Evolutionary conservation across 2,113 vertebrate genomes (phyloP).

Genomic region (Hypomesus transpacificus): DNA sequence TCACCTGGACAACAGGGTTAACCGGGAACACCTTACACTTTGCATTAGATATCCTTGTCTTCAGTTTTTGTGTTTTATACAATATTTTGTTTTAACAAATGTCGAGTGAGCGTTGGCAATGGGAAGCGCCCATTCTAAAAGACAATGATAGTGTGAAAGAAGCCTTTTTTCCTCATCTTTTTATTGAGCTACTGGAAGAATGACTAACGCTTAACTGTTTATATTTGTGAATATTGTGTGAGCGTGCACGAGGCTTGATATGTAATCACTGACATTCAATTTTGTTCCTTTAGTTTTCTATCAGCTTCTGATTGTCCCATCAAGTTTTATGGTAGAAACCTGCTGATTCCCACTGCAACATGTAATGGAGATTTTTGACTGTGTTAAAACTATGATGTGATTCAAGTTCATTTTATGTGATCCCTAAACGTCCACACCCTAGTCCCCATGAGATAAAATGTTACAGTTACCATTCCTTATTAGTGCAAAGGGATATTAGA

Average conservation of each 20-base stretch:
- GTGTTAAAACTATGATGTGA: constrained; percentile 46
- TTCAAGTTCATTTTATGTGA: constrained; percentile 56
- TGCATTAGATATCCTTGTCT: constrained; percentile 12
- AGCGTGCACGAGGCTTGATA: constrained; percentile 62
- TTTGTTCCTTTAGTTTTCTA: constrained; percentile 38
- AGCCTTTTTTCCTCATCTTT: constrained; percentile 52
- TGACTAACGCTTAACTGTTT: constrained; percentile 63
- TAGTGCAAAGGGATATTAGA: constrained; percentile 60
- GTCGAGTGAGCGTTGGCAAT: constrained; percentile 41
- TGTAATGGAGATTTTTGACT: constrained; percentile 50
- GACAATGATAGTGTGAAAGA: constrained; percentile 26
- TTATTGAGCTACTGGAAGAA: constrained; percentile 30
- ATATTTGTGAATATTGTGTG: constrained; percentile 70
- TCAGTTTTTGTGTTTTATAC: constrained; percentile 44
- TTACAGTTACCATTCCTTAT: constrained; percentile 67
- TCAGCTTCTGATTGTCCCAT: constrained; percentile 22
- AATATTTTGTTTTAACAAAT: constrained; percentile 51
- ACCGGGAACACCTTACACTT: constrained; percentile 61
- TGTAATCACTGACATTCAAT: constrained; percentile 53
- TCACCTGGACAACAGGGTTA: constrained; percentile 56
- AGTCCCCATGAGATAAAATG: constrained; percentile 49
- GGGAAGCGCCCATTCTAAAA: constrained; percentile 38
- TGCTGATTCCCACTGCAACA: constrained; percentile 29
- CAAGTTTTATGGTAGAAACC: constrained; percentile 41
- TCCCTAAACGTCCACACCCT: constrained; percentile 29